Percentiles rank a stretch among this genome's conserved stretches.
Conservation (phyloP, 2,797 vertebrate genomes). For the Sebastes matsubarae region DNA sequence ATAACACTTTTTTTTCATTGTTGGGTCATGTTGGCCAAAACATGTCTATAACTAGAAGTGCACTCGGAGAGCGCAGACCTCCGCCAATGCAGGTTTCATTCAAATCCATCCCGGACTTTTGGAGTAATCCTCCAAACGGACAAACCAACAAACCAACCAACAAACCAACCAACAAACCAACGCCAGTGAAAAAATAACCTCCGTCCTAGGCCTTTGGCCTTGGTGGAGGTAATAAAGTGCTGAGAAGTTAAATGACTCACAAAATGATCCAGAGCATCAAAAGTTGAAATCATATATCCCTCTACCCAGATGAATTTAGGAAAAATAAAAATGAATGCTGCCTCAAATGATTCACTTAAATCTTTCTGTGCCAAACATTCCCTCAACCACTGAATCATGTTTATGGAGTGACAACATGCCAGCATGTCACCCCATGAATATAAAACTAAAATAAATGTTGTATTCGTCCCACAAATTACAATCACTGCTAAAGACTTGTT, state of each 20-base stretch:
- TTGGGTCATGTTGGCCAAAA: background rate
- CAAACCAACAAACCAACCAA: no score
- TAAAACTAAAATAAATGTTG: slow-evolving; percentile 1
- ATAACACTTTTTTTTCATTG: background rate
- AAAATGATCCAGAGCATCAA: background rate
- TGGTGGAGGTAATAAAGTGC: background rate
- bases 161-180: no score
- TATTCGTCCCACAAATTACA: background rate
- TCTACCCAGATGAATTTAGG: background rate
- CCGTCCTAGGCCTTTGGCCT: no score
- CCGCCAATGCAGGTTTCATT: no score
- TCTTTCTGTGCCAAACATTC: background rate
- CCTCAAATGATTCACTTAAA: background rate
- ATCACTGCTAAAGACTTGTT: background rate
- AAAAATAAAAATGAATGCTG: background rate
- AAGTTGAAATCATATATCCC: background rate
- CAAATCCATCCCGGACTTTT: no score
- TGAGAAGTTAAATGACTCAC: background rate
- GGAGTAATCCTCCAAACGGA: no score
- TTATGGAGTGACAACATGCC: background rate
- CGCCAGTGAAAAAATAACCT: no score
- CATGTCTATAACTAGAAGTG: no score
- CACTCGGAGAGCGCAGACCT: no score
- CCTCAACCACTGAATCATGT: background rate
- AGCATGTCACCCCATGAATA: background rate